Evolutionary conservation across 2,888 invertebrate genomes (phyloP).

Genomic region (Hoplodrina ambigua): DNA sequence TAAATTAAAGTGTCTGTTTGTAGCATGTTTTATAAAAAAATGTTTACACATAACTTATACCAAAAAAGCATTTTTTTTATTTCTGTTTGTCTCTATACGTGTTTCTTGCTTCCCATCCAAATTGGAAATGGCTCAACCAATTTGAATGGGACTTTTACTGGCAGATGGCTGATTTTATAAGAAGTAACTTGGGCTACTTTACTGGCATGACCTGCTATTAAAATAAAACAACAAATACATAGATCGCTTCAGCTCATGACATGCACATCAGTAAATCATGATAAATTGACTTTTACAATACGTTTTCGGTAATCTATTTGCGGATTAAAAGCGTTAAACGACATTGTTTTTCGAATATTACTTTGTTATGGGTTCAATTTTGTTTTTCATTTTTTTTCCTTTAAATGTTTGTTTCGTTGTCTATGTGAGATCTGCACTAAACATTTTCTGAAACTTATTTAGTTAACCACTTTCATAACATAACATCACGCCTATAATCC

Average conservation of each 20-base stretch:
- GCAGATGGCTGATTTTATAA: too few relatives aligned
- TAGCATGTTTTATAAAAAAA: too few relatives aligned
- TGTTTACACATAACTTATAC: too few relatives aligned
- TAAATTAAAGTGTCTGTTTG: too few relatives aligned
- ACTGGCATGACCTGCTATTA: too few relatives aligned
- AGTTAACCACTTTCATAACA: background rate
- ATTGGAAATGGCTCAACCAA: too few relatives aligned
- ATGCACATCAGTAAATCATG: slow-evolving; percentile 73
- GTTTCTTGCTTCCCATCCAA: too few relatives aligned
- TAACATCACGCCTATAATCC: too few relatives aligned
- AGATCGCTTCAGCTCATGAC: slow-evolving; percentile 55
- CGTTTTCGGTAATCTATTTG: slow-evolving; percentile 80
- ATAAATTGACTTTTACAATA: slow-evolving; percentile 81
- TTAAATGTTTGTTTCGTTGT: slow-evolving; percentile 4
- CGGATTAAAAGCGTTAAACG: slow-evolving; percentile 78
- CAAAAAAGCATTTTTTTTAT: too few relatives aligned
- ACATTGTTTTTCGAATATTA: slow-evolving; percentile 68
- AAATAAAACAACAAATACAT: background rate
- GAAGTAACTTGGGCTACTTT: too few relatives aligned
- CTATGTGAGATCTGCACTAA: slow-evolving; percentile 15
- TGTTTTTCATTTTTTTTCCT: slow-evolving; percentile 38
- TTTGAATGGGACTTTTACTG: too few relatives aligned
- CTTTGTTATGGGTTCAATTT: slow-evolving; percentile 52
- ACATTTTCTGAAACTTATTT: background rate
- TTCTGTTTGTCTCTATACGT: too few relatives aligned